Evolutionary conservation across 2,113 vertebrate genomes (phyloP).

Genomic region (Malurus cyaneus): DNA sequence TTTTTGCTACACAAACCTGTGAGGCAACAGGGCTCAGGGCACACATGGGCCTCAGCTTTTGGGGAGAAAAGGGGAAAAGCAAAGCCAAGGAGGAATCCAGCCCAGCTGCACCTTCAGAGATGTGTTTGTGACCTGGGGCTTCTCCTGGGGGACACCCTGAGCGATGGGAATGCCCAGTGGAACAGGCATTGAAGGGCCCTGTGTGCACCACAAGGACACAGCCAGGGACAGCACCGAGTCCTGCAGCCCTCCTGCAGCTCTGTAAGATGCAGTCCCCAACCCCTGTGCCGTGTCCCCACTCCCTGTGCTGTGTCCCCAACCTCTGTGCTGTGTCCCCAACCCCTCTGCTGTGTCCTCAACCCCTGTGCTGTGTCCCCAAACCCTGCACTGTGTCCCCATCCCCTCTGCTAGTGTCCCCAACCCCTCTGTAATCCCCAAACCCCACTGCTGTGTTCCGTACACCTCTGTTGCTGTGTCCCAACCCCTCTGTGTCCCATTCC

Average conservation of each 20-base stretch:
- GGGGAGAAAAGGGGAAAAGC: neutral
- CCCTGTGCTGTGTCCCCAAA: too few relatives aligned
- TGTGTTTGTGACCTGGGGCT: neutral
- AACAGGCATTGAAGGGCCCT: neutral
- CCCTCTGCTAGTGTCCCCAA: neutral
- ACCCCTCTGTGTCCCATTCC: too few relatives aligned
- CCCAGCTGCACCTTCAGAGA: neutral
- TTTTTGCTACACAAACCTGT: neutral
- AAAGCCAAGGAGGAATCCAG: neutral
- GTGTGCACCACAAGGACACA: fast-evolving
- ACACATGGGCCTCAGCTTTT: neutral
- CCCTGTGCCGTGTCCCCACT: too few relatives aligned
- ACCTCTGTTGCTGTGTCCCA: too few relatives aligned
- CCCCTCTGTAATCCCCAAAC: too few relatives aligned
- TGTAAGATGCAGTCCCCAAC: neutral
- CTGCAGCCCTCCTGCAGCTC: neutral
- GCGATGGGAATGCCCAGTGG: neutral
- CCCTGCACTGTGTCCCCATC: too few relatives aligned
- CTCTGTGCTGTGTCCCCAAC: too few relatives aligned
- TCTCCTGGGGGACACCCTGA: neutral
- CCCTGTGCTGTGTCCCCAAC: too few relatives aligned
- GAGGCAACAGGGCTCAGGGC: neutral
- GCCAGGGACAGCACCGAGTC: neutral
- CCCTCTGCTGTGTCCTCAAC: too few relatives aligned
- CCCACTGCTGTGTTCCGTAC: too few relatives aligned